Evolutionary conservation across 1,140 invertebrate genomes (phyloP).

Genomic region (Drosophila sturtevanti): DNA sequence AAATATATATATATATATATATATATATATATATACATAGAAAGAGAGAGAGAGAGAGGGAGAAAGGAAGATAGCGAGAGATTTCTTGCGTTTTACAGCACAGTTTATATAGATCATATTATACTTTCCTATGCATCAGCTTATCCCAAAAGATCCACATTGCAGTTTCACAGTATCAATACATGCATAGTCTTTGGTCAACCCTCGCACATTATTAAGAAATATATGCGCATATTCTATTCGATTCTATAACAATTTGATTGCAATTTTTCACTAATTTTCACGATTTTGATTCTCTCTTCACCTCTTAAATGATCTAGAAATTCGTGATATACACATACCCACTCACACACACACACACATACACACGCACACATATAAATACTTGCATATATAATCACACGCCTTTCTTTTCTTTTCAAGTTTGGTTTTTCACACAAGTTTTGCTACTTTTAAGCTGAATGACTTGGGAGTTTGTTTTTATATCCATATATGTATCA

Average conservation of each 20-base stretch:
- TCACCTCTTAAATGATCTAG: not conserved
- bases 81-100: no score
- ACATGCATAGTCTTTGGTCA: not conserved
- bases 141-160: not conserved
- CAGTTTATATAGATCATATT: no score
- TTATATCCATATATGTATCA: not conserved
- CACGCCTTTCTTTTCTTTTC: not conserved
- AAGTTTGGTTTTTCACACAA: constrained; percentile 29
- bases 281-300: not conserved
- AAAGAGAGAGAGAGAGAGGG: no score
- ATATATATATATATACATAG: no score
- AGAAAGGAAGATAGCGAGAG: no score
- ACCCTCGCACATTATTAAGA: not conserved
- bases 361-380: not conserved
- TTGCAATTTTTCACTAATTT: not conserved
- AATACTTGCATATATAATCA: no score
- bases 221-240: not conserved
- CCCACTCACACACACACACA: not conserved
- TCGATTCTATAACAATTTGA: not conserved
- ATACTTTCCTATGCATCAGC: no score
- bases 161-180: not conserved
- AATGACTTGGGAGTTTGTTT: not conserved
- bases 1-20: no score
- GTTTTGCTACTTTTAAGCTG: constrained; percentile 32
- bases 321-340: not conserved